A percentile compares a stretch with the other conserved stretches of the same genome.
Conservation (phyloP, 1,140 invertebrate genomes). For the Atta colombica region DNA sequence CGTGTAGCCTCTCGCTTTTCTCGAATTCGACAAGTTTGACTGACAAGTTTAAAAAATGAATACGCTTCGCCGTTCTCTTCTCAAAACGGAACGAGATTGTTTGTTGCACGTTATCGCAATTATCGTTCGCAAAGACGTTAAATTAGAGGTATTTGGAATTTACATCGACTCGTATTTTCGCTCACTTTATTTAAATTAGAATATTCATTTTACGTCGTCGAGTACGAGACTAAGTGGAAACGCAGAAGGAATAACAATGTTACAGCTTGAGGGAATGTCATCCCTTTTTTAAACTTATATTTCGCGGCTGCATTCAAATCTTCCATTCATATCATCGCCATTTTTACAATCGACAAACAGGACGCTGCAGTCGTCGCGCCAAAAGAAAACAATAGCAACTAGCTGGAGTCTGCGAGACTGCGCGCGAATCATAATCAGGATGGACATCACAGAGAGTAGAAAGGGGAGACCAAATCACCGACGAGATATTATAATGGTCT, state of each 20-base stretch:
- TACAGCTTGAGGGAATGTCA: too few species aligned
- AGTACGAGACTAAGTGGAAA: not conserved
- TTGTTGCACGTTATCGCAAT: not conserved
- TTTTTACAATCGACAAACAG: slow-evolving; percentile 21
- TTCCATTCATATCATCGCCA: not conserved
- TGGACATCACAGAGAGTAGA: too few species aligned
- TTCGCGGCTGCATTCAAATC: slow-evolving; percentile 33
- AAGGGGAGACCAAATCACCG: too few species aligned
- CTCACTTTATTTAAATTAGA: too few species aligned
- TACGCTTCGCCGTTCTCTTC: not conserved
- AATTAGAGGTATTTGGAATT: not conserved
- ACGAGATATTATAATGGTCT: too few species aligned
- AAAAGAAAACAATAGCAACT: not conserved
- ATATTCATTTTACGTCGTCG: not conserved
- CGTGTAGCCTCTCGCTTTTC: not conserved
- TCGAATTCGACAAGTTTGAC: not conserved
- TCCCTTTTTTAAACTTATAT: slow-evolving; percentile 27
- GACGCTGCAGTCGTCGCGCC: not conserved
- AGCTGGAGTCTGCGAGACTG: not conserved
- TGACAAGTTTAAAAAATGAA: not conserved
- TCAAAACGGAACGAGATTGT: not conserved
- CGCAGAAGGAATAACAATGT: not conserved
- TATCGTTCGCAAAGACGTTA: not conserved
- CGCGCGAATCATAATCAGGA: too few species aligned
- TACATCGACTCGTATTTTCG: too few species aligned